Evolutionary conservation across 2,888 invertebrate species (phyloP).

Genomic region (Limnephilus marmoratus): DNA sequence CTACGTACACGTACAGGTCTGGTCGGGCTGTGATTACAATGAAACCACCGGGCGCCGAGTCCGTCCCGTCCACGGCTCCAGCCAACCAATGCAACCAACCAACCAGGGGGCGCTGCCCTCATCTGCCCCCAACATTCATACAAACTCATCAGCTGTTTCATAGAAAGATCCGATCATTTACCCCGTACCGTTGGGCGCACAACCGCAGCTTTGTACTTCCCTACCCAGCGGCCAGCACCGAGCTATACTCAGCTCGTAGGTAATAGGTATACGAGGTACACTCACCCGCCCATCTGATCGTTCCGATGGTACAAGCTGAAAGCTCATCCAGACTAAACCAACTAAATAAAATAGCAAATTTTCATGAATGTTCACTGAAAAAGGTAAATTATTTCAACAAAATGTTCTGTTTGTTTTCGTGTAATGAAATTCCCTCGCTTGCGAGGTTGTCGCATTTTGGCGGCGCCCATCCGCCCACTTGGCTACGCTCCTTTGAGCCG

Average conservation of each 20-base stretch:
- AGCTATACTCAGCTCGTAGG: background rate
- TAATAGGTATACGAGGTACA: background rate
- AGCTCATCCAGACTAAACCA: slow-evolving; percentile 30
- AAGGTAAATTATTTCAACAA: background rate
- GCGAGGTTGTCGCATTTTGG: slow-evolving; percentile 14
- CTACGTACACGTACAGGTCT: slow-evolving; percentile 6
- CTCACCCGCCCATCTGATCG: slow-evolving; percentile 47
- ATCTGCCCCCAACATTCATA: slow-evolving; percentile 29
- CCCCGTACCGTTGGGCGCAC: background rate
- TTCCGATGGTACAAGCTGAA: slow-evolving; percentile 31
- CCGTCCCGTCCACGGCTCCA: slow-evolving; percentile 28
- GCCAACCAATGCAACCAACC: background rate
- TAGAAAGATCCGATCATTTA: background rate
- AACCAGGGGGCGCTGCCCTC: slow-evolving; percentile 51
- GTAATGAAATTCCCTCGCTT: background rate
- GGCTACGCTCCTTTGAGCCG: slow-evolving; percentile 30
- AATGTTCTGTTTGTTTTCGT: background rate
- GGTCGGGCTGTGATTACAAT: slow-evolving; percentile 29
- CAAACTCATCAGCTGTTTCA: background rate
- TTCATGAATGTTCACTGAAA: background rate
- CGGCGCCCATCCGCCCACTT: slow-evolving; percentile 47
- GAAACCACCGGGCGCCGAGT: slow-evolving; percentile 44
- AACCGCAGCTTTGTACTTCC: background rate
- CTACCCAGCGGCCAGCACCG: background rate
- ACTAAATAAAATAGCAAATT: background rate